phyloP scores from a whole-genome alignment of 2,113 vertebrate genomes.

The Zapus hudsonius region DNA sequence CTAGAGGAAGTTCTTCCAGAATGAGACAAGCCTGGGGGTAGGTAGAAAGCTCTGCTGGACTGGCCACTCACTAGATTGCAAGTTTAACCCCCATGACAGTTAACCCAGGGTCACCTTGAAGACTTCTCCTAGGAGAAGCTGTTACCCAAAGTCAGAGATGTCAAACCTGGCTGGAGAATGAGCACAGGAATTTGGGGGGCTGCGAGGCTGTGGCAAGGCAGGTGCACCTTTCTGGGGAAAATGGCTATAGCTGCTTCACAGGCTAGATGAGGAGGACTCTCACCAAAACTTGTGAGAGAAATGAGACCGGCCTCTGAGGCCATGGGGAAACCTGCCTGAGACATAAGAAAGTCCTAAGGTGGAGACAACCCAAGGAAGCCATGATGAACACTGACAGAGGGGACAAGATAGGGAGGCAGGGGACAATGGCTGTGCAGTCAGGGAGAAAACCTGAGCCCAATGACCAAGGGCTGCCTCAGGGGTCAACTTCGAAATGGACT shows the following conservation, averaged over 20 bases:
- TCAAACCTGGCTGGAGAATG: too few relatives aligned
- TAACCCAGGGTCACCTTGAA: background rate
- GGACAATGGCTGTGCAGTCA: background rate
- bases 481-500: background rate
- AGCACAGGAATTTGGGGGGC: background rate
- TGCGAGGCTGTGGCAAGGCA: background rate
- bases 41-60: background rate
- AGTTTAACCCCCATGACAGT: fast-evolving
- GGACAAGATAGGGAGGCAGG: background rate
- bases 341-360: background rate
- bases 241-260: background rate
- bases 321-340: background rate
- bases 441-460: background rate
- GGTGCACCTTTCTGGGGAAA: background rate
- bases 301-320: background rate
- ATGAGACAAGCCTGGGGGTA: background rate
- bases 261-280: background rate
- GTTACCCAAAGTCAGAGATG: background rate
- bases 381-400: background rate
- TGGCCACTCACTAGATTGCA: background rate
- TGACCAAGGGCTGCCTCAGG: background rate
- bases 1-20: background rate
- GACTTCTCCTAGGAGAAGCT: background rate
- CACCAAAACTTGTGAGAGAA: background rate
- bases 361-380: fast-evolving